Evolutionary conservation across 2,888 invertebrate genomes (phyloP), one percentile per base, ranked within the genome.

Genomic region (Augochlorella aurata): DNA sequence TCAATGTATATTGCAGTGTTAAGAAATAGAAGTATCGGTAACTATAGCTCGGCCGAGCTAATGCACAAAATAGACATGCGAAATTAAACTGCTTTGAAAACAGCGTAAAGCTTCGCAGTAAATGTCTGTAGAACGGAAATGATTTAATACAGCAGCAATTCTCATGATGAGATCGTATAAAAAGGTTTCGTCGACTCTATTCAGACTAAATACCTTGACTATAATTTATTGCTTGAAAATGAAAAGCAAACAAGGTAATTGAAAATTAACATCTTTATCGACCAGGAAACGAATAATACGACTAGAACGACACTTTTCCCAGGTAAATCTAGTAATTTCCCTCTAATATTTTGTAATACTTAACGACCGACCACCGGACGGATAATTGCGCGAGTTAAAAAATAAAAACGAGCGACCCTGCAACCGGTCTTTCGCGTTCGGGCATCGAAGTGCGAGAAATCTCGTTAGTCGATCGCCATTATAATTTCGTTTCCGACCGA

Each of bases 251-350:
- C 14, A 18, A 18, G 29, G 0, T 61, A 61, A 61, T 61, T 61
- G 61, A 61, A 61, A 61, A 61, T 61, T 61, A 29, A 61, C 61
- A 24, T 29, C 61, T 61, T 18, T 18, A 61, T 61, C 7, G 29
- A 16, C 8, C 61, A 8, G 16, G 24, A 1, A 61, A 2, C 18
- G 29, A 29, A 61, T 61, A 3, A 38, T 38, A 38, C 61, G 29
- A 18, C 14, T 14, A 16, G 8, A 29, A 18, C 29, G 29, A 29
- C 29, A 61, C 24, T 61, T 61, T 29, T 16, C 8, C 9, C 24
- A 38, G 18, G 29, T 61, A 29, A 29, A 18, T 29, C 61, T 9
- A 61, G 61, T 29, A 29, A 38, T 61, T 61, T 61, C 16, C 61
- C 8, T 2, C 47, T 18, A 61, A 38, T 54, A 61, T 61, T 61